Percentiles rank a stretch among this genome's conserved stretches.
Conservation (phyloP, 2,888 invertebrate species). For the Phyllotreta striolata region DNA sequence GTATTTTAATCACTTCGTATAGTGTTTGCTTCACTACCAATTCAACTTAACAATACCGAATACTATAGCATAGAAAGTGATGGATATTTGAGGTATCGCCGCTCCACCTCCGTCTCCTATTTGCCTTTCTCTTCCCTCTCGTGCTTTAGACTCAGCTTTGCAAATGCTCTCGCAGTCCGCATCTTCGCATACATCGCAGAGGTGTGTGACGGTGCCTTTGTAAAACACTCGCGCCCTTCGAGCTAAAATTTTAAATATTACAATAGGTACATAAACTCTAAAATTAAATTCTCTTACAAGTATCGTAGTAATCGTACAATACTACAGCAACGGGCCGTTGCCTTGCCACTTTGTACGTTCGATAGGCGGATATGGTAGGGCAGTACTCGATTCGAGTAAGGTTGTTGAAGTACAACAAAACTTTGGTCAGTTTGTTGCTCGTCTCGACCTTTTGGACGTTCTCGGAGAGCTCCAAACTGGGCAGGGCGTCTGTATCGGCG, state of each 20-base stretch:
- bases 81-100: slow-evolving; percentile 26
- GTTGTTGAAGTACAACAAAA: slow-evolving; percentile 78
- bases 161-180: slow-evolving; percentile 68
- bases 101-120: slow-evolving; percentile 29
- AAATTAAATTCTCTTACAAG: slow-evolving; percentile 69
- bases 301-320: slow-evolving; percentile 91
- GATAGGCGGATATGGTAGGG: slow-evolving; percentile 83
- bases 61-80: slow-evolving; percentile 2
- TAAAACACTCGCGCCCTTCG: slow-evolving; percentile 86
- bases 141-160: slow-evolving; percentile 54
- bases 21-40: neutral
- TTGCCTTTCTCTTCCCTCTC: slow-evolving; percentile 59
- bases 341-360: slow-evolving; percentile 83
- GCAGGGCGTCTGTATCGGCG: slow-evolving; percentile 78
- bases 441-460: slow-evolving; percentile 74
- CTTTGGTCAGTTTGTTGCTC: slow-evolving; percentile 70
- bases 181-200: slow-evolving; percentile 86
- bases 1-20: neutral
- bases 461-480: slow-evolving; percentile 66
- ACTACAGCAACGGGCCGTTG: slow-evolving; percentile 87
- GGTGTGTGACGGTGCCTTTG: slow-evolving; percentile 71
- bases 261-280: neutral
- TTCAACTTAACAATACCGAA: neutral
- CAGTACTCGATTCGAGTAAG: slow-evolving; percentile 73
- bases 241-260: slow-evolving; percentile 63